phyloP scores from a whole-genome alignment of 2,797 vertebrate species.

The Rhinatrema bivittatum region DNA sequence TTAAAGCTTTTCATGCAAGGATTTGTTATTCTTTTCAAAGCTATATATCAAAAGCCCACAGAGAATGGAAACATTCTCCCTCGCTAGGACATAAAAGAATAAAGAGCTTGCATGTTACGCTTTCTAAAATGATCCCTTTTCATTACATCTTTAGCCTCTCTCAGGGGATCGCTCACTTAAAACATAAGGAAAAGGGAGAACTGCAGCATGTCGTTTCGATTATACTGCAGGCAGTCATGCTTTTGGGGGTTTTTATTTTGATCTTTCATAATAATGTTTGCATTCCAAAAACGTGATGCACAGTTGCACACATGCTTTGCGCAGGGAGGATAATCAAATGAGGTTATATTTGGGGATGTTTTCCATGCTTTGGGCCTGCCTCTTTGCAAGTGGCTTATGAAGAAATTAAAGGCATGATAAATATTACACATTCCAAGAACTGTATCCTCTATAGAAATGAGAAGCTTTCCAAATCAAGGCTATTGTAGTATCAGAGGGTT shows the following conservation, averaged over 20 bases:
- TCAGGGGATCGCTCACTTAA: constrained; percentile 44
- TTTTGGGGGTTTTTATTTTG: constrained; percentile 36
- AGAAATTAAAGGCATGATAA: constrained; percentile 28
- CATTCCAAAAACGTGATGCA: constrained; percentile 38
- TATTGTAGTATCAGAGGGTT: too few relatives aligned
- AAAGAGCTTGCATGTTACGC: constrained; percentile 32
- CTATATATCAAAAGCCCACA: constrained; percentile 53
- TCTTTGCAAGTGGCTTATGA: constrained; percentile 34
- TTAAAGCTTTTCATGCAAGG: constrained; percentile 43
- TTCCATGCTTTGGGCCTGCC: constrained; percentile 16
- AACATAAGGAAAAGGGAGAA: constrained; percentile 42
- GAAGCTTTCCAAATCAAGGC: too few relatives aligned
- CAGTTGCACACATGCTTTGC: constrained; percentile 6
- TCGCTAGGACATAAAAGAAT: constrained; percentile 43
- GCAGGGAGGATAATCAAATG: constrained; percentile 29
- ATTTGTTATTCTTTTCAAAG: constrained; percentile 51
- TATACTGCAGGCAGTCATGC: constrained; percentile 49
- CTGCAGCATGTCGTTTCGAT: constrained; percentile 50
- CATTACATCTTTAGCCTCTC: constrained; percentile 42
- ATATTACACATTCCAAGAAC: too few relatives aligned
- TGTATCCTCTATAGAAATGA: too few relatives aligned
- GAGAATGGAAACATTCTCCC: constrained; percentile 52
- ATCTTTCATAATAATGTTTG: constrained; percentile 44
- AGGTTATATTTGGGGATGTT: constrained; percentile 18
- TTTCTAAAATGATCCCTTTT: constrained; percentile 51